Conservation (phyloP, 2,113 vertebrate genomes). For the Cyanoramphus novaezelandiae region DNA sequence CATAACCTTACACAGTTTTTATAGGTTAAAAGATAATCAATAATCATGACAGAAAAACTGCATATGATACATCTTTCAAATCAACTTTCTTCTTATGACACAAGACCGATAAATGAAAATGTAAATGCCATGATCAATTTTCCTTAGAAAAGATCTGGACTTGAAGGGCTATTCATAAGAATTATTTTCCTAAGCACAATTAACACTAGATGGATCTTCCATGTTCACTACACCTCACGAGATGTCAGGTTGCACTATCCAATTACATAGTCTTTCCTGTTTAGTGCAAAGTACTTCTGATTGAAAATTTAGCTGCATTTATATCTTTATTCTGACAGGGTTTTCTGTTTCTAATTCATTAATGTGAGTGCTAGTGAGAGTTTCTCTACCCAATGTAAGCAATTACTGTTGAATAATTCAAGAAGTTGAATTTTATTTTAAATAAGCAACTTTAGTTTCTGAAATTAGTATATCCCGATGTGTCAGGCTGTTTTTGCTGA, state of each 20-base stretch:
- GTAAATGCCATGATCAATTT: conserved; percentile 58
- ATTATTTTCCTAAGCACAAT: conserved; percentile 12
- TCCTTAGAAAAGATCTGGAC: not conserved
- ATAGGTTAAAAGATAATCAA: conserved; percentile 75
- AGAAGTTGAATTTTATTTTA: not conserved
- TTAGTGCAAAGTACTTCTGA: not conserved
- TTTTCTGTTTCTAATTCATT: conserved; percentile 9
- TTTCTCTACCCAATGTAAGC: not conserved
- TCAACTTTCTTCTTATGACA: conserved; percentile 50
- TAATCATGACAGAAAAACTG: conserved; percentile 70
- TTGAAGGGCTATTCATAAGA: not conserved
- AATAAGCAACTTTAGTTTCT: not conserved
- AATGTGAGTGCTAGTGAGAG: not conserved
- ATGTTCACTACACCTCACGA: not conserved
- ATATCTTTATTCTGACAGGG: conserved; percentile 3
- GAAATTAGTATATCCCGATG: not conserved
- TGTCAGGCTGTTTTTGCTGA: conserved; percentile 34
- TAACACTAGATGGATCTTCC: not conserved
- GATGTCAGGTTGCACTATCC: not conserved
- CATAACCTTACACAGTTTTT: conserved; percentile 72
- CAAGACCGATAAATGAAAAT: conserved; percentile 51
- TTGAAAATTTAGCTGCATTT: conserved; percentile 7
- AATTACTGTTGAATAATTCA: conserved; percentile 53
- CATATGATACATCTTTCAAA: conserved; percentile 68
- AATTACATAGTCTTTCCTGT: not conserved